phyloP scores from a whole-genome alignment of 2,797 vertebrate genomes.

The Xenops minutus region DNA sequence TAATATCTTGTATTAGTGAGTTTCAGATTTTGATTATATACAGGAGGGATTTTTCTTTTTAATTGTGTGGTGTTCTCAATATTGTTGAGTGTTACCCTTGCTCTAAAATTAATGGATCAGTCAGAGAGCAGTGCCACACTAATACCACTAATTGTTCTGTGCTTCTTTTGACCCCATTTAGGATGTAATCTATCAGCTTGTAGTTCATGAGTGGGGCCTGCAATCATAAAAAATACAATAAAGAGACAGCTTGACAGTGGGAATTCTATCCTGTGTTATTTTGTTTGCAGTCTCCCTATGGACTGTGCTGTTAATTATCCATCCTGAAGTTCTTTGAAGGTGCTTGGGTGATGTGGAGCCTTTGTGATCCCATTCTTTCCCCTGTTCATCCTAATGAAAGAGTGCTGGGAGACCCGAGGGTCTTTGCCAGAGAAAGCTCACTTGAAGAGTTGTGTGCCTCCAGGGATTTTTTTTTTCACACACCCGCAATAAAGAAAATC shows the following conservation, averaged over 20 bases:
- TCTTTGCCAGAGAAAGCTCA: neutral
- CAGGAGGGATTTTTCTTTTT: neutral
- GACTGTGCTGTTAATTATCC: neutral
- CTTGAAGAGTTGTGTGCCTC: neutral
- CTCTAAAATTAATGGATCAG: neutral
- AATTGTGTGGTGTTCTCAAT: neutral
- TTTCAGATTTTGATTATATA: neutral
- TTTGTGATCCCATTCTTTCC: neutral
- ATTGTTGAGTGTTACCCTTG: neutral
- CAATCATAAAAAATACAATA: neutral
- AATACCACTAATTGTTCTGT: slow-evolving; percentile 20
- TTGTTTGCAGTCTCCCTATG: neutral
- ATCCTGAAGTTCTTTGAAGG: neutral
- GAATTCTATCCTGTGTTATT: neutral
- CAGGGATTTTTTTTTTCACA: neutral
- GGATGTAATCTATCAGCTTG: neutral
- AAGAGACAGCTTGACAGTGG: neutral
- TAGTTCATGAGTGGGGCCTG: neutral
- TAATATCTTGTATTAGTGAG: neutral
- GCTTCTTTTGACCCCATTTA: slow-evolving; percentile 13
- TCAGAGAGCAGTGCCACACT: neutral
- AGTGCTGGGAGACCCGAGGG: neutral
- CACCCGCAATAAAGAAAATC: neutral
- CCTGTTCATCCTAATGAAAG: neutral
- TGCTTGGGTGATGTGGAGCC: neutral